Conservation (phyloP, 2,888 invertebrate species). For the Julus scandinavius region DNA sequence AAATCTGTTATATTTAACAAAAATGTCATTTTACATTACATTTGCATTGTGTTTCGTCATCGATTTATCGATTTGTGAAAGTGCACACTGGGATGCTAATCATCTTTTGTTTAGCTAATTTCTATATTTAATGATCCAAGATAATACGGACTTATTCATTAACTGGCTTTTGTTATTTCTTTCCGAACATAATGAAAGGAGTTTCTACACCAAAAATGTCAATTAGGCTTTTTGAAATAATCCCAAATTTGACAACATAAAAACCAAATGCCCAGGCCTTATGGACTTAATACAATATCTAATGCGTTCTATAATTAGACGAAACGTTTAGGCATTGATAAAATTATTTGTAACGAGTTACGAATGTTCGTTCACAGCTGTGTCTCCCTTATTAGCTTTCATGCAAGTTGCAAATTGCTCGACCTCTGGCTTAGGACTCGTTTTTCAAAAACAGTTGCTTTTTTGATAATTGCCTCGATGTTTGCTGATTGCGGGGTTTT, state of each 20-base stretch:
- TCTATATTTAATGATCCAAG: neutral
- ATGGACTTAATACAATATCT: neutral
- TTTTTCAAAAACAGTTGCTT: conserved; percentile 3
- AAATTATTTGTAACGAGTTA: conserved; percentile 23
- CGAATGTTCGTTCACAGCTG: conserved; percentile 1
- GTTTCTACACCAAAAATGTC: neutral
- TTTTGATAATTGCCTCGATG: neutral
- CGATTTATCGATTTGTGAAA: neutral
- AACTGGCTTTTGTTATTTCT: neutral
- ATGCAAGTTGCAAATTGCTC: neutral
- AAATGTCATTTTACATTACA: no score
- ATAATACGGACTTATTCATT: neutral
- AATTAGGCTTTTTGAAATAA: neutral
- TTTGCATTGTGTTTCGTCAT: no score
- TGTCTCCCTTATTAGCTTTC: conserved; percentile 19
- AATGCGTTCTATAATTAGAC: neutral
- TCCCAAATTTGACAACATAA: neutral
- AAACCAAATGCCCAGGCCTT: neutral
- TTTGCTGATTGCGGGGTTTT: neutral
- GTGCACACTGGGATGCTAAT: neutral
- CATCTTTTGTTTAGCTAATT: conserved; percentile 2
- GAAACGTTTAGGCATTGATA: neutral
- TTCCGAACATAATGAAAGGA: neutral
- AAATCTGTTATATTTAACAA: no score
- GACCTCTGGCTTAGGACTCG: neutral